phyloP scores from a whole-genome alignment of 2,888 invertebrate species.

The Drosophila paranaensis region DNA sequence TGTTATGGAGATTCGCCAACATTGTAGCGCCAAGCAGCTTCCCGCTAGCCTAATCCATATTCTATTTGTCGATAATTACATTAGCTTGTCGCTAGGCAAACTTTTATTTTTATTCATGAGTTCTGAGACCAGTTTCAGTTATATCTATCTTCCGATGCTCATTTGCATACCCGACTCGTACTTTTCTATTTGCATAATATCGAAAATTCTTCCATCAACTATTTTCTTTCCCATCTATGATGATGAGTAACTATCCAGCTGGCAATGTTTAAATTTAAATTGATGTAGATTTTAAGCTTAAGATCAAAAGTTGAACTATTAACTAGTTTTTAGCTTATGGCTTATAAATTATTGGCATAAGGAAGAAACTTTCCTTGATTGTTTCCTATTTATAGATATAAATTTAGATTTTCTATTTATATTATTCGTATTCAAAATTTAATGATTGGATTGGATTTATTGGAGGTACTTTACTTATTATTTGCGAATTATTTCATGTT shows the following conservation, averaged over 20 bases:
- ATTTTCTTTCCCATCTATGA: constrained; percentile 20
- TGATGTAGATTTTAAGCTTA: neutral
- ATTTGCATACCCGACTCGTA: constrained; percentile 47
- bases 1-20: neutral
- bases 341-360: too few species aligned
- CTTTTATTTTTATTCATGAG: constrained; percentile 7
- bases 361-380: neutral
- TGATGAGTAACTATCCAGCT: constrained; percentile 14
- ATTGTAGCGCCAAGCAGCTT: neutral
- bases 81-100: constrained; percentile 14
- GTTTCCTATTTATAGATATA: neutral
- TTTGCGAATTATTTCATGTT: too few species aligned
- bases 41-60: constrained; percentile 4
- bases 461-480: too few species aligned
- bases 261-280: neutral
- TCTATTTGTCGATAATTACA: constrained; percentile 1
- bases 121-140: constrained; percentile 23
- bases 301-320: neutral
- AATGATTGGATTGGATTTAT: too few species aligned
- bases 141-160: constrained; percentile 14
- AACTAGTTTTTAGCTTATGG: neutral
- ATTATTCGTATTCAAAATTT: too few species aligned
- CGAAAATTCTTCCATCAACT: constrained; percentile 5
- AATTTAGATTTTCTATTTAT: too few species aligned
- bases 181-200: constrained; percentile 26